Percentiles rank a stretch among this genome's conserved stretches.
phyloP scores from a whole-genome alignment of 2,888 invertebrate genomes.

The Pristionchus mayeri region DNA sequence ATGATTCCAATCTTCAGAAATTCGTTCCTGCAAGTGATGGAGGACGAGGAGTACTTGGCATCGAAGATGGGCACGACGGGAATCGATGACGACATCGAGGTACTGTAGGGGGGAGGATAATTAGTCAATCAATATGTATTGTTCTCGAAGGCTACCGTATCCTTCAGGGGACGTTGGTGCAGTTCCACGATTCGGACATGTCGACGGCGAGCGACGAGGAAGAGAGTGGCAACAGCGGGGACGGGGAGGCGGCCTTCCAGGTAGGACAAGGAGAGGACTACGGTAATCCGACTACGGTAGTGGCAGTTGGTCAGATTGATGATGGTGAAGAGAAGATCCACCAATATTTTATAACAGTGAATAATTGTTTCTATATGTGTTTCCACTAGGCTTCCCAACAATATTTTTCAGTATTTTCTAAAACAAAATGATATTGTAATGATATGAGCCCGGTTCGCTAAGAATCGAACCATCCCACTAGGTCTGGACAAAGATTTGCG shows the following conservation, averaged over 20 bases:
- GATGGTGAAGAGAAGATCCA: too few species aligned
- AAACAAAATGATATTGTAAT: too few species aligned
- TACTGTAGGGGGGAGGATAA: not conserved
- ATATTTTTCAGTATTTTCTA: too few species aligned
- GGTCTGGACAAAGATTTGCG: too few species aligned
- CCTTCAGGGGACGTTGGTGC: conserved; percentile 33
- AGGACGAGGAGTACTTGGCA: conserved; percentile 53
- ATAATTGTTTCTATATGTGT: too few species aligned
- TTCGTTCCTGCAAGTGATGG: conserved; percentile 51
- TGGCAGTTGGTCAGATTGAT: not conserved
- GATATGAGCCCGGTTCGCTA: too few species aligned
- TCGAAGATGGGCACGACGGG: conserved; percentile 45
- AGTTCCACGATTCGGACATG: conserved; percentile 44
- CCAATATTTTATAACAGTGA: too few species aligned
- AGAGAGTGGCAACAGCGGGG: conserved; percentile 8
- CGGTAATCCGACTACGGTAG: too few species aligned
- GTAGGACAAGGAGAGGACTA: too few species aligned
- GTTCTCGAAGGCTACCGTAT: not conserved
- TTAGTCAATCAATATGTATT: not conserved
- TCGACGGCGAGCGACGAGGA: conserved; percentile 46
- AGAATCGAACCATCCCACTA: too few species aligned
- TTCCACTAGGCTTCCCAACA: too few species aligned
- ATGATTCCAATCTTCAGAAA: conserved; percentile 46
- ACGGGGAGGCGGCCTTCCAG: conserved; percentile 34
- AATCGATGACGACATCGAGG: conserved; percentile 16